phyloP scores from a whole-genome alignment of 2,113 vertebrate species.

The Coreoperca whiteheadi region DNA sequence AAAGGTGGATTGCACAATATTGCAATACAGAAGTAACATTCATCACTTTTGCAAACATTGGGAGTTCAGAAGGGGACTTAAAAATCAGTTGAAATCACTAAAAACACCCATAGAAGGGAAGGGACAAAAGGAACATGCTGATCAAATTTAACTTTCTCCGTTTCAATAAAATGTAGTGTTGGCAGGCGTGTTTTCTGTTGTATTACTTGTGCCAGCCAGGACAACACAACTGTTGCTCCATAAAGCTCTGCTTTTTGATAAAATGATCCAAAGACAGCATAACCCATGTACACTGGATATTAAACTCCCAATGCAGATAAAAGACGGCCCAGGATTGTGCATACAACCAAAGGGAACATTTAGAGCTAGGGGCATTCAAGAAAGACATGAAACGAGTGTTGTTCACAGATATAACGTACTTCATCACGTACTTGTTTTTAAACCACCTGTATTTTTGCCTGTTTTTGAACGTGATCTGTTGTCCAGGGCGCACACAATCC shows the following conservation, averaged over 20 bases:
- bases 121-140: conserved; percentile 15
- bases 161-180: neutral
- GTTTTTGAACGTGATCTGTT: neutral
- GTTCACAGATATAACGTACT: neutral
- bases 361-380: too few relatives aligned
- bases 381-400: neutral
- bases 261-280: conserved; percentile 18
- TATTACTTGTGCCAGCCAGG: conserved; percentile 51
- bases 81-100: neutral
- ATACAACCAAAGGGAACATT: neutral
- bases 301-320: neutral
- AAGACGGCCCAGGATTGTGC: neutral
- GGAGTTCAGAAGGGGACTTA: neutral
- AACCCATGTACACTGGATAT: neutral
- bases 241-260: conserved; percentile 3
- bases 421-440: neutral
- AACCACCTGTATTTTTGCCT: neutral
- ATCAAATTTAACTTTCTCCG: neutral
- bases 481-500: neutral
- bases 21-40: conserved; percentile 27
- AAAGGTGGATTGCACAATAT: conserved; percentile 34
- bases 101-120: conserved; percentile 18
- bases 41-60: conserved; percentile 24
- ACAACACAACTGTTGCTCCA: conserved; percentile 31
- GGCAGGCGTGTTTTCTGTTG: conserved; percentile 15